Evolutionary conservation across 2,113 vertebrate species (phyloP).

Genomic region (Serinus canaria): DNA sequence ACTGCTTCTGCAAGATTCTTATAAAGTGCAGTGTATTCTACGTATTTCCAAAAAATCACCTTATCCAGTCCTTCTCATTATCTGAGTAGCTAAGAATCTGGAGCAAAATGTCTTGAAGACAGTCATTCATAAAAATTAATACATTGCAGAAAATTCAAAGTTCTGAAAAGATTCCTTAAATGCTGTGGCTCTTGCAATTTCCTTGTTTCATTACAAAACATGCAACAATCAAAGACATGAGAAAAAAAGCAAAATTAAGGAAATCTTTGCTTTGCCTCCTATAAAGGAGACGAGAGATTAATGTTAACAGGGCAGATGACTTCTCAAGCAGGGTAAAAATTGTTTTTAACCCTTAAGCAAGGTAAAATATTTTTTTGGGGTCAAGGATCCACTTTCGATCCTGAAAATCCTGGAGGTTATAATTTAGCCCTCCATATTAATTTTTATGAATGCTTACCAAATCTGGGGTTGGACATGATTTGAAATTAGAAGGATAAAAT

Average conservation of each 20-base stretch:
- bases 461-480: neutral
- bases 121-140: neutral
- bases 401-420: neutral
- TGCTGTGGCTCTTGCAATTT: neutral
- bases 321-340: neutral
- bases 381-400: neutral
- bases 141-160: neutral
- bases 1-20: neutral
- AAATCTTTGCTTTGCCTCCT: neutral
- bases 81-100: neutral
- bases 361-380: neutral
- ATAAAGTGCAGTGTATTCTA: neutral
- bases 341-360: neutral
- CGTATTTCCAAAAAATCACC: neutral
- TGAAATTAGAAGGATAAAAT: neutral
- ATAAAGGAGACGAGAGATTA: neutral
- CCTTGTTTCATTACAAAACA: neutral
- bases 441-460: neutral
- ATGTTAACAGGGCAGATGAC: neutral
- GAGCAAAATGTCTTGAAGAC: neutral
- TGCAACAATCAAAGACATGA: neutral
- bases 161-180: neutral
- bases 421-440: neutral
- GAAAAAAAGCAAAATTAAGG: neutral
- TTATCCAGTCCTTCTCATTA: neutral